These are phyloP conservation scores for Amphilophus citrinellus DNA, from an alignment of 2,113 vertebrate genomes.

Conservation along the genomic window DNA sequence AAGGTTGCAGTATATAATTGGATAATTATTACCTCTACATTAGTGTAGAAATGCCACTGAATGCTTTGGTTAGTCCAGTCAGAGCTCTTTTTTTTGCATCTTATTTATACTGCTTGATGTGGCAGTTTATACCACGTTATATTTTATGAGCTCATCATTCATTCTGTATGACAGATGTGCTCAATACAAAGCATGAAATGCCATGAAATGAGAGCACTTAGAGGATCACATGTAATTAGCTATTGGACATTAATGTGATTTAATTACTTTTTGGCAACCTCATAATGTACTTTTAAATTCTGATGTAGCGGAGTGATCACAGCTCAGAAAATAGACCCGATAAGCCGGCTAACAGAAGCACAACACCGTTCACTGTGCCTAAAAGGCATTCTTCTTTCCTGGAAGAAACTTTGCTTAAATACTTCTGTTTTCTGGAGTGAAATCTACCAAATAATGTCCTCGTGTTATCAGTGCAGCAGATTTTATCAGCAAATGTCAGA, in stretches of 20 bases:
- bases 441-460: background rate
- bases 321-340: background rate
- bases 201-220: background rate
- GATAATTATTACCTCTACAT: background rate
- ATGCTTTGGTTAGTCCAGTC: background rate
- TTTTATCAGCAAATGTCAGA: slow-evolving; percentile 13
- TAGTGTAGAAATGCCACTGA: background rate
- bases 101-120: background rate
- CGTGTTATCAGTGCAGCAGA: background rate
- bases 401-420: background rate
- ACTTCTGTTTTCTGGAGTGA: background rate
- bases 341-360: background rate
- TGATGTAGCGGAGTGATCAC: background rate
- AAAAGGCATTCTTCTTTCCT: background rate
- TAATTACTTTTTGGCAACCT: background rate
- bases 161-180: background rate
- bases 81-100: background rate
- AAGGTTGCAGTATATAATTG: background rate
- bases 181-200: background rate
- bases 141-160: background rate
- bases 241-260: background rate
- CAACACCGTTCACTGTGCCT: background rate
- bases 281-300: background rate
- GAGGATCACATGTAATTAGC: background rate
- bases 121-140: background rate